Conservation (phyloP, 2,113 vertebrate genomes). For the Cyprinodon tularosa region DNA sequence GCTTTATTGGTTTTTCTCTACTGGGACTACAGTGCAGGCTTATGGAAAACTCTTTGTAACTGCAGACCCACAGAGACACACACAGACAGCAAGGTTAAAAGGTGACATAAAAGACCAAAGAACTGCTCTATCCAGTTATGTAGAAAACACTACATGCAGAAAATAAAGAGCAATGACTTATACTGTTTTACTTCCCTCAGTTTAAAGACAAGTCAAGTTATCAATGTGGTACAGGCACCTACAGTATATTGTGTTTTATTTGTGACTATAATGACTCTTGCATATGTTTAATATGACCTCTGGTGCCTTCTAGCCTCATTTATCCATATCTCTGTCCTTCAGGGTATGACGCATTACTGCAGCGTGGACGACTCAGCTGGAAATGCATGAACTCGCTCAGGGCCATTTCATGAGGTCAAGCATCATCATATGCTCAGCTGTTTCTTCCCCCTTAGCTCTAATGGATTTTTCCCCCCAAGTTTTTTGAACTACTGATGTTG, state of each 20-base stretch:
- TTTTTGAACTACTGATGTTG: neutral
- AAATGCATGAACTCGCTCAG: conserved; percentile 27
- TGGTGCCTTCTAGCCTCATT: conserved; percentile 3
- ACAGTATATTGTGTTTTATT: neutral
- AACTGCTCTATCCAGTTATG: neutral
- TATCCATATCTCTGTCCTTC: conserved; percentile 23
- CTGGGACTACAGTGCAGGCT: conserved; percentile 17
- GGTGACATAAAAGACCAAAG: conserved; percentile 12
- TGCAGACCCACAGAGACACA: conserved; percentile 22
- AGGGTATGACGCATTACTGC: conserved; percentile 33
- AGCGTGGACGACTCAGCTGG: conserved; percentile 6
- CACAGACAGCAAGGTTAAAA: conserved; percentile 35
- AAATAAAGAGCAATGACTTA: neutral
- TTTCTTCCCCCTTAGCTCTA: neutral
- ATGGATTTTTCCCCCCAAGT: neutral
- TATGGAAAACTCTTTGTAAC: conserved; percentile 38
- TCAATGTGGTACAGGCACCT: neutral
- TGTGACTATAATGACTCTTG: neutral
- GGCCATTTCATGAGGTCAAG: conserved; percentile 25
- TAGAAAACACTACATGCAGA: neutral
- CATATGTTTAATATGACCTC: conserved; percentile 6
- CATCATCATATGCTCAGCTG: conserved; percentile 15
- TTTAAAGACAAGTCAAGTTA: neutral
- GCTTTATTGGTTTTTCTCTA: conserved; percentile 30
- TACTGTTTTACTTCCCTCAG: neutral